phyloP scores from a whole-genome alignment of 2,888 invertebrate genomes.

The Coecobrya sp. region DNA sequence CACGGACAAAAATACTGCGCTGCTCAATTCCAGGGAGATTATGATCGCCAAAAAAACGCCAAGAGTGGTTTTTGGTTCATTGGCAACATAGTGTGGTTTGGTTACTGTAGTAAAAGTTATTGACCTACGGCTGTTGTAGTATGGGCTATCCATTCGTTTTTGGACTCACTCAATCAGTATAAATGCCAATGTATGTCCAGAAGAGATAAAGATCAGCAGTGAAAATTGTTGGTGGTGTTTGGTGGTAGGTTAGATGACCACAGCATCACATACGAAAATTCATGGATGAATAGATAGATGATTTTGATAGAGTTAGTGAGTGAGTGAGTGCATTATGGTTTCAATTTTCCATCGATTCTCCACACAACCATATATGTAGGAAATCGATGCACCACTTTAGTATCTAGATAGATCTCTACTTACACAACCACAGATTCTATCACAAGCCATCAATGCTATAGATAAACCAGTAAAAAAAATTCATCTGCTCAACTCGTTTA shows the following conservation, averaged over 20 bases:
- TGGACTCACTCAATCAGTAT: constrained; percentile 14
- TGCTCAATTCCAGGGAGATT: constrained; percentile 17
- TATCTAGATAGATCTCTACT: neutral
- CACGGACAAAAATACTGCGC: neutral
- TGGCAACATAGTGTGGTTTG: neutral
- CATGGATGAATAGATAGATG: neutral
- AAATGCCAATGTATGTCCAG: constrained; percentile 13
- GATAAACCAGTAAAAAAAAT: too few relatives aligned
- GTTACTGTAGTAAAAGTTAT: constrained; percentile 28
- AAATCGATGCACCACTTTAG: neutral
- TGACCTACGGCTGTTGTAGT: constrained; percentile 46
- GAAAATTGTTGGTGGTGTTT: neutral
- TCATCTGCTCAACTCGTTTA: neutral
- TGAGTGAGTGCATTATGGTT: constrained; percentile 42
- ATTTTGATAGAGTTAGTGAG: neutral
- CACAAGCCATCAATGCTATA: neutral
- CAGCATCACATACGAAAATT: neutral
- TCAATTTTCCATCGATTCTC: constrained; percentile 12
- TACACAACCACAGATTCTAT: neutral
- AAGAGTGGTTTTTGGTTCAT: constrained; percentile 41
- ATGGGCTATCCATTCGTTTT: neutral
- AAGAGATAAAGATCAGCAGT: constrained; percentile 24
- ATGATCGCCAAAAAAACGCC: neutral
- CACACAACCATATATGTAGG: neutral
- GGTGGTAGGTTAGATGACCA: neutral